Conservation (phyloP, 2,888 invertebrate genomes). For the Patella depressa region DNA sequence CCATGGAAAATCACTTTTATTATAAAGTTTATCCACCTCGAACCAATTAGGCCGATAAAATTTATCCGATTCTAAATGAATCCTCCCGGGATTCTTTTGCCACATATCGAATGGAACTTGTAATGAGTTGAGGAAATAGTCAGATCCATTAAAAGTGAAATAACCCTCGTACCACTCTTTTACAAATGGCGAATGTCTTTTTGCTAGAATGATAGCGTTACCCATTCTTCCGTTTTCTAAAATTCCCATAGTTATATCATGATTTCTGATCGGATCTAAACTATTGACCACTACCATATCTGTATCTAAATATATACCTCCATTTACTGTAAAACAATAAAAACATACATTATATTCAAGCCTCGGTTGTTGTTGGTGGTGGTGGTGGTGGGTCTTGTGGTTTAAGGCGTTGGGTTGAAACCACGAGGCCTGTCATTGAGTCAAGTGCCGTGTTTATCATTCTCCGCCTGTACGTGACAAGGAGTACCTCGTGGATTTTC, state of each 20-base stretch:
- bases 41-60: constrained; percentile 42
- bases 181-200: constrained; percentile 29
- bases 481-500: too few species aligned
- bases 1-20: constrained; percentile 35
- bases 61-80: constrained; percentile 33
- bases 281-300: constrained; percentile 38
- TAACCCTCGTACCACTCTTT: constrained; percentile 37
- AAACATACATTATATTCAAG: not conserved
- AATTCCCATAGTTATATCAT: constrained; percentile 38
- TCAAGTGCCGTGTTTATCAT: too few species aligned
- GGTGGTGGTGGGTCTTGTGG: too few species aligned
- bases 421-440: too few species aligned
- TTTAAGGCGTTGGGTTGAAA: too few species aligned
- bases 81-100: constrained; percentile 20
- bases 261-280: constrained; percentile 29
- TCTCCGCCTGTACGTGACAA: too few species aligned
- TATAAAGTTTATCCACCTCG: constrained; percentile 34
- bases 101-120: constrained; percentile 33
- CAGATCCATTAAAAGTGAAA: not conserved
- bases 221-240: constrained; percentile 40
- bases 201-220: constrained; percentile 37
- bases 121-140: constrained; percentile 35
- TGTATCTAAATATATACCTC: constrained; percentile 42
- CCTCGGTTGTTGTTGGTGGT: not conserved
- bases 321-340: constrained; percentile 34